Evolutionary conservation across 2,888 invertebrate species (phyloP), one percentile per base, ranked within the genome.

Genomic region (Allacma fusca): DNA sequence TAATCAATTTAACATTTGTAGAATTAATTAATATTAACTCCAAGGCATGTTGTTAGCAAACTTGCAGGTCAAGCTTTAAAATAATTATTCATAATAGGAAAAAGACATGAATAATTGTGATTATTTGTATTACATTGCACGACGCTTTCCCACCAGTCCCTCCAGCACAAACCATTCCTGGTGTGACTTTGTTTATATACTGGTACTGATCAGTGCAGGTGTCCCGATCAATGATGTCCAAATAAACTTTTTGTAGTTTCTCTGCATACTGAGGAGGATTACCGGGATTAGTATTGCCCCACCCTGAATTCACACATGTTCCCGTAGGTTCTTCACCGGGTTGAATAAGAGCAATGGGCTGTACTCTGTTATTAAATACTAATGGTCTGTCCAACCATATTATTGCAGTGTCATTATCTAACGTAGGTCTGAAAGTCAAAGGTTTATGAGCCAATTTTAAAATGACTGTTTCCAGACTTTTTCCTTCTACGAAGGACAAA

Each of bases 341-440:
- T 13, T n/a, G n/a, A 0, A 73, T 73, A 64, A 81, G 13, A 0
- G 26, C 7, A 28, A 81, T 34, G n/a, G 78, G 70, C 26, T 69
- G 44, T 13, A 81, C 73, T 13, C 50, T 40, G 9, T 34, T 29
- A 40, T 70, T 80, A 12, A 85, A 76, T 24, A 75, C 80, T n/a
- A 86, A 77, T 0, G 84, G 80, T 0, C 73, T 79, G 9, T 78
- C 74, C 67, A 86, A 75, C 67, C 82, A 83, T 9, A 86, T 82
- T 34, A 86, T 78, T 0, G 85, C 85, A 13, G 86, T 84, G 81
- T 86, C 86, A 76, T 85, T 84, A 9, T 83, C 78, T 75, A 84
- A 85, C 19, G 78, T 82, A 0, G 77, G 76, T 26, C 81, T 81
- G 68, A 50, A 50, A 34, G 34, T 34, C 9, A 34, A n/a, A n/a